Evolutionary conservation across 2,113 vertebrate genomes (phyloP), one percentile per base, ranked within the genome.

Genomic region (Pimephales promelas): DNA sequence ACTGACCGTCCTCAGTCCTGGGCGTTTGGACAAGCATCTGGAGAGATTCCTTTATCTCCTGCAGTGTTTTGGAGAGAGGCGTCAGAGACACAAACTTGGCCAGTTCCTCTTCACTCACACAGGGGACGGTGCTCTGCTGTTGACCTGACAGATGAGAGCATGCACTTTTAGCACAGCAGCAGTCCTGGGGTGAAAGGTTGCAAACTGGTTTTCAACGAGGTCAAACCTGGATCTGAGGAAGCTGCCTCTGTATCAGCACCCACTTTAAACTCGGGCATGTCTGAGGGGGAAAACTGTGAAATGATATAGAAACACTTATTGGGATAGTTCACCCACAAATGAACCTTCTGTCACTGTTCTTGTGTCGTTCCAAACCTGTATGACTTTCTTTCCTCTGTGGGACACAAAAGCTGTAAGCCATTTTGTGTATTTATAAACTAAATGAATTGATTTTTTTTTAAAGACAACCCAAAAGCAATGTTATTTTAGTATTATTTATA

Each of bases 51-150:
- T 94, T 95, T 84, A 96, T 95, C 43, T 95, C 94, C 57, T 88
- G 88, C 59, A 95, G 92, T 5, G 93, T 95, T 87, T 90, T 94
- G 89, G 93, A 94, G 26, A 96, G 90, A 26, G 95, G 95, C 18
- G 95, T 94, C 72, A 95, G 84, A 43, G 89, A 90, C 84, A 94
- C 87, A 84, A 96, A 85, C 20, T 88, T 92, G 81, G 92, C 93
- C 34, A 96, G 84, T 78, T 96, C 93, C 61, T 95, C 56, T 49
- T 97, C 95, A 34, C 91, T 92, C 82, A 94, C 78, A 91, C 84
- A 90, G 40, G 90, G 86, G n/a, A 57, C 87, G 40, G 89, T 82
- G 66, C 86, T 89, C 73, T 86, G 85, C 34, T 84, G 78, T 18
- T 86, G 87, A 10, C 57, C 91, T 92, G 18, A 43, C 11, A 87